These are phyloP conservation scores for Crossocerus cetratus DNA, from an alignment of 2,888 invertebrate genomes.

Conservation along the genomic window DNA sequence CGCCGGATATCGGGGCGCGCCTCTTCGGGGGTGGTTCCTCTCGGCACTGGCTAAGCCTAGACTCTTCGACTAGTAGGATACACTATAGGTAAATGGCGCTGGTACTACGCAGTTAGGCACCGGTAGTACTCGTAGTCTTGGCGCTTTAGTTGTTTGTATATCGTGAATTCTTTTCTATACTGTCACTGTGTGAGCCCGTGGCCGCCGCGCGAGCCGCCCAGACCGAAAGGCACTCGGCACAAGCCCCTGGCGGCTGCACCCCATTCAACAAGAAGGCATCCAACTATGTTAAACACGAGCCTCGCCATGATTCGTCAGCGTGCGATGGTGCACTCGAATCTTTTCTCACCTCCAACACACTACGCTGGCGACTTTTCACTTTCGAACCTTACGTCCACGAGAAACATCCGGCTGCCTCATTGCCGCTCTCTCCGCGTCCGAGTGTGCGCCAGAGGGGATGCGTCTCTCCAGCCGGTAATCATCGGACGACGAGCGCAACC, in stretches of 20 bases:
- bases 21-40: conserved; percentile 36
- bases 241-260: neutral
- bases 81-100: conserved; percentile 67
- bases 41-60: conserved; percentile 66
- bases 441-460: neutral
- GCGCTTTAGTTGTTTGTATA: conserved; percentile 75
- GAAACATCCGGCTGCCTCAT: neutral
- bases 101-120: conserved; percentile 67
- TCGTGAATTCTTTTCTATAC: conserved; percentile 70
- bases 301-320: no score
- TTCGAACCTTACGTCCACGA: neutral
- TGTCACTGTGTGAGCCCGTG: conserved; percentile 63
- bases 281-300: no score
- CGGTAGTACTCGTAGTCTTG: conserved; percentile 67
- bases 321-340: no score
- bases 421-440: neutral
- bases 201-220: conserved; percentile 24
- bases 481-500: no score
- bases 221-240: neutral
- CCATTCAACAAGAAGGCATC: neutral
- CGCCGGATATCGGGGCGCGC: conserved; percentile 29
- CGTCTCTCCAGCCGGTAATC: neutral
- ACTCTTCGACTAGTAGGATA: conserved; percentile 55
- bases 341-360: no score
- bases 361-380: no score